Evolutionary conservation across 2,797 vertebrate species (phyloP).

Genomic region (Lophura swinhoii): DNA sequence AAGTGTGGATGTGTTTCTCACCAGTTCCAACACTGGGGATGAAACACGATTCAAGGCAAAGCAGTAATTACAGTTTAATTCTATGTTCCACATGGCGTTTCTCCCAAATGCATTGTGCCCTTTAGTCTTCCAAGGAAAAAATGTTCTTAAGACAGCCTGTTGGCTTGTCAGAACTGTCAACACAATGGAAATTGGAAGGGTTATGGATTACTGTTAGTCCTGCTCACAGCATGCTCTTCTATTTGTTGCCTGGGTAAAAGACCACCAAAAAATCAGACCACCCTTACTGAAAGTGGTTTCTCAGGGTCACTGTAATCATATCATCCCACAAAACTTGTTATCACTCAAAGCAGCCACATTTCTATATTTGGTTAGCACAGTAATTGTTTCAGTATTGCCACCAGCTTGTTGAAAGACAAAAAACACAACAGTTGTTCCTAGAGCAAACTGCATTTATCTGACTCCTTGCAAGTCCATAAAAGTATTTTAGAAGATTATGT

Average conservation of each 20-base stretch:
- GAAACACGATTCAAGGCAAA: background rate
- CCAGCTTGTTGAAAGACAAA: background rate
- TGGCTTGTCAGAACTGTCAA: background rate
- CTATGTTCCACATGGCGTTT: background rate
- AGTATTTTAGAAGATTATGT: background rate
- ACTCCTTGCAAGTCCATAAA: background rate
- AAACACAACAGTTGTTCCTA: background rate
- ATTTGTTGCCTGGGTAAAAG: background rate
- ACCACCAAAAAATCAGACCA: background rate
- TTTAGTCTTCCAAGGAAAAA: background rate
- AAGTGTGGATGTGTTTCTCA: background rate
- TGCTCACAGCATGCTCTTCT: background rate
- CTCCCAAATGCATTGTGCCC: background rate
- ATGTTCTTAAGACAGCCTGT: background rate
- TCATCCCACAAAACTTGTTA: background rate
- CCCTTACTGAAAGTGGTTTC: background rate
- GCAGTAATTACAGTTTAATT: no score
- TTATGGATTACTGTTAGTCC: background rate
- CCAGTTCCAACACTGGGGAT: background rate
- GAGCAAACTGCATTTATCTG: background rate
- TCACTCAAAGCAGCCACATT: background rate
- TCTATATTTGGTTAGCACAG: background rate
- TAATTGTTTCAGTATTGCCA: background rate
- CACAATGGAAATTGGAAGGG: background rate
- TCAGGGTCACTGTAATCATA: background rate